Percentiles rank a stretch among this genome's conserved stretches.
phyloP scores from a whole-genome alignment of 2,797 vertebrate genomes.

The Erethizon dorsatum region DNA sequence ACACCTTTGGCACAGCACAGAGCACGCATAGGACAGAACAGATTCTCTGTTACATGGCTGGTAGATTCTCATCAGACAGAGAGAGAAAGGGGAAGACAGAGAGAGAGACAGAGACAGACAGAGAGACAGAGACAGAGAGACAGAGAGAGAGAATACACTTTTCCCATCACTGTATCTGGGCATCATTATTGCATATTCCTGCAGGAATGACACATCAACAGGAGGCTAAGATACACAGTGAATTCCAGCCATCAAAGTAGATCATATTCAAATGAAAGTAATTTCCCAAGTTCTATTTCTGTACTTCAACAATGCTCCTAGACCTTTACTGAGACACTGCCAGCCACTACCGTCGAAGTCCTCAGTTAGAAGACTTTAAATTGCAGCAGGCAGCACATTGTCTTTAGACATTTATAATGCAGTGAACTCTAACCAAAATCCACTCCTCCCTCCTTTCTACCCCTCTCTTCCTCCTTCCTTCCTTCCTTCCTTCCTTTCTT shows the following conservation, averaged over 20 bases:
- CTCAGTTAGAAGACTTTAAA: conserved; percentile 77
- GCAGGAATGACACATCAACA: not conserved
- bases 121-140: not conserved
- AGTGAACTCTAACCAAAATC: conserved; percentile 69
- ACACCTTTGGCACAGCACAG: not conserved
- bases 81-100: not conserved
- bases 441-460: conserved; percentile 50
- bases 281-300: conserved; percentile 62
- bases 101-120: not conserved
- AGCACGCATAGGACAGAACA: not conserved
- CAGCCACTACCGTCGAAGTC: conserved; percentile 77
- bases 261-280: conserved; percentile 44
- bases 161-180: not conserved
- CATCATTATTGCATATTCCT: not conserved
- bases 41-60: not conserved
- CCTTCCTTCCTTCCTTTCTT: not conserved
- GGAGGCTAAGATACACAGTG: not conserved
- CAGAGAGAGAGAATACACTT: not conserved
- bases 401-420: conserved; percentile 76
- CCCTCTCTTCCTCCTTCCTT: conserved; percentile 5
- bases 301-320: conserved; percentile 44
- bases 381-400: conserved; percentile 69
- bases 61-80: not conserved
- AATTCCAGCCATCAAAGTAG: not conserved
- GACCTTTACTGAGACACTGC: conserved; percentile 75